Percentiles rank a stretch among this genome's conserved stretches.
phyloP scores from a whole-genome alignment of 2,113 vertebrate genomes.

The Caranx melampygus region DNA sequence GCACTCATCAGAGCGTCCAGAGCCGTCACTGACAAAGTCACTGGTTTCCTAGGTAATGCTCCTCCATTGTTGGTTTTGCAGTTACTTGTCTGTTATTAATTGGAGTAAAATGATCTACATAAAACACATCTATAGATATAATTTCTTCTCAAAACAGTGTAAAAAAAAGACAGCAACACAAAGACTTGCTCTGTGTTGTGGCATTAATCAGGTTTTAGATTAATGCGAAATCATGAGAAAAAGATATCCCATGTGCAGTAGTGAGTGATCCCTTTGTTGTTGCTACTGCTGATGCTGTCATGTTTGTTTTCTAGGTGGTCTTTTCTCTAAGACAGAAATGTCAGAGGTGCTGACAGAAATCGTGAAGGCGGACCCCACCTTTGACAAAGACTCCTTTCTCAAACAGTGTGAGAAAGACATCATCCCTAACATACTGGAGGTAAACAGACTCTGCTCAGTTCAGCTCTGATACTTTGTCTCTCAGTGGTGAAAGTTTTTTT shows the following conservation, averaged over 20 bases:
- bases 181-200: too few species aligned
- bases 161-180: too few species aligned
- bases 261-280: background rate
- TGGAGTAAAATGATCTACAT: too few species aligned
- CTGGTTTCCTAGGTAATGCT: constrained; percentile 87
- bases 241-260: background rate
- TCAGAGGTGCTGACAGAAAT: constrained; percentile 94
- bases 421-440: constrained; percentile 94
- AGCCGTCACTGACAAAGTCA: constrained; percentile 92
- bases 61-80: background rate
- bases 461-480: background rate
- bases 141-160: too few species aligned
- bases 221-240: background rate
- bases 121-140: too few species aligned
- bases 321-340: constrained; percentile 95
- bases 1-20: constrained; percentile 90
- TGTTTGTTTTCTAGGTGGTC: constrained; percentile 84
- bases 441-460: constrained; percentile 50
- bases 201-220: too few species aligned
- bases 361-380: constrained; percentile 87
- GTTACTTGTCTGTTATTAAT: background rate
- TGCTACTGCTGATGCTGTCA: background rate
- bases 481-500: background rate
- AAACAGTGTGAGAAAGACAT: constrained; percentile 91
- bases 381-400: constrained; percentile 92